Evolutionary conservation across 2,888 invertebrate genomes (phyloP).

Genomic region (Sinelater perroti): DNA sequence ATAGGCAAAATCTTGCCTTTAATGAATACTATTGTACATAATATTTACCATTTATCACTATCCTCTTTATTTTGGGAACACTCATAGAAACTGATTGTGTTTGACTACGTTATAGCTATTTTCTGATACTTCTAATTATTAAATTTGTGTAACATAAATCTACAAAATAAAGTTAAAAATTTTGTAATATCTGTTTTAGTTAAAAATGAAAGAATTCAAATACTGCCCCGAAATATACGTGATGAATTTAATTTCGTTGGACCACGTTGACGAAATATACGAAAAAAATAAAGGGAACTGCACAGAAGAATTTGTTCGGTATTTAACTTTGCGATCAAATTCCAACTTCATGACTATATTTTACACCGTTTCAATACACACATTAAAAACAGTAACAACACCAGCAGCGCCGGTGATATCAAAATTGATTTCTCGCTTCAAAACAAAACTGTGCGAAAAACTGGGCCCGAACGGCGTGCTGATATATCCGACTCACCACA

Average conservation of each 20-base stretch:
- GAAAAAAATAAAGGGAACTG: slow-evolving; percentile 70
- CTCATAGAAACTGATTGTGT: no score
- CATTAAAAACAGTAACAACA: slow-evolving; percentile 63
- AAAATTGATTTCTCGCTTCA: slow-evolving; percentile 1
- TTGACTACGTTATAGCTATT: no score
- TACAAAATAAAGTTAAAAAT: neutral
- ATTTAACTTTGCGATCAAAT: slow-evolving; percentile 68
- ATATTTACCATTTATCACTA: no score
- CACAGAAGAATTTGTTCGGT: slow-evolving; percentile 72
- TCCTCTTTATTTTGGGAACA: no score
- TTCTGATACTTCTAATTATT: no score
- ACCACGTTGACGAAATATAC: slow-evolving; percentile 72
- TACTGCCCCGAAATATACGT: slow-evolving; percentile 13
- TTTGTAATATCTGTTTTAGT: slow-evolving; percentile 11
- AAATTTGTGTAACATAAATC: no score
- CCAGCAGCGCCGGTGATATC: slow-evolving; percentile 54
- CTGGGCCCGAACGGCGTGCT: slow-evolving; percentile 75
- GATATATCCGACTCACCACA: slow-evolving; percentile 73
- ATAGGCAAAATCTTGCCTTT: no score
- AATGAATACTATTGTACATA: no score
- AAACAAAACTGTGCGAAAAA: slow-evolving; percentile 61
- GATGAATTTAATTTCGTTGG: slow-evolving; percentile 63
- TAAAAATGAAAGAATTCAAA: slow-evolving; percentile 18
- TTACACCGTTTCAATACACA: slow-evolving; percentile 67
- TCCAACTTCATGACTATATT: slow-evolving; percentile 65